phyloP scores from a whole-genome alignment of 2,797 vertebrate species.

The Tangara arthus region DNA sequence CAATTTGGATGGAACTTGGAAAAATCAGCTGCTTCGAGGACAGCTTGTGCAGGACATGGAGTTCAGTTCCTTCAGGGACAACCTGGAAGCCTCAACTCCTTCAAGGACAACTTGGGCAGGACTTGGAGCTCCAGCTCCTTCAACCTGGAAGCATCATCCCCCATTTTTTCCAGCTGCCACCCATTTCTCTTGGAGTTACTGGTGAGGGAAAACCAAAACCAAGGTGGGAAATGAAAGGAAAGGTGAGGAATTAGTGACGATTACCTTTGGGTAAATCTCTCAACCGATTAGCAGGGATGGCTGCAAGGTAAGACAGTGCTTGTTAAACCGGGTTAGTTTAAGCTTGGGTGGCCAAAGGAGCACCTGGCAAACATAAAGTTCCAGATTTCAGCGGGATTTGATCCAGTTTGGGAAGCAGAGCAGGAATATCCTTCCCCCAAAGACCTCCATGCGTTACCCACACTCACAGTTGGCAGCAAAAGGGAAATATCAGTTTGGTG shows the following conservation, averaged over 20 bases:
- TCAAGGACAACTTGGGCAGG: not conserved
- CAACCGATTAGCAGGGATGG: conserved; percentile 85
- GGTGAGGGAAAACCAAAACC: not conserved
- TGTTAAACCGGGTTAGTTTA: conserved; percentile 81
- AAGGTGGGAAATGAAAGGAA: not conserved
- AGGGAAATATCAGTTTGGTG: not conserved
- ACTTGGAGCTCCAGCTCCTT: not conserved
- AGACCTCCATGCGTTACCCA: fast-evolving
- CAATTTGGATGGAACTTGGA: not conserved
- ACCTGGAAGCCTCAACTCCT: not conserved
- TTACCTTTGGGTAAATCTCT: conserved; percentile 80
- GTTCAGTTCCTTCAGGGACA: too few species aligned
- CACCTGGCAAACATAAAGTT: not conserved
- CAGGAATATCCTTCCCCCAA: not conserved
- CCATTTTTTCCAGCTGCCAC: not conserved
- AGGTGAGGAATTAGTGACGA: conserved; percentile 54
- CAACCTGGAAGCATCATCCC: not conserved
- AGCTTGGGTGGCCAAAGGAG: not conserved
- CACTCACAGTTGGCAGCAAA: not conserved
- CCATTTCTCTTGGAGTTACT: not conserved
- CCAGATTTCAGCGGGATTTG: not conserved
- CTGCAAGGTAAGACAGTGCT: conserved; percentile 87
- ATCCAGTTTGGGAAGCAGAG: not conserved
- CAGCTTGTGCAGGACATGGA: not conserved
- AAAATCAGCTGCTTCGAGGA: too few species aligned